Base-by-base conservation (phyloP, 2,797 vertebrate species). In the Cuniculus paca region DNA sequence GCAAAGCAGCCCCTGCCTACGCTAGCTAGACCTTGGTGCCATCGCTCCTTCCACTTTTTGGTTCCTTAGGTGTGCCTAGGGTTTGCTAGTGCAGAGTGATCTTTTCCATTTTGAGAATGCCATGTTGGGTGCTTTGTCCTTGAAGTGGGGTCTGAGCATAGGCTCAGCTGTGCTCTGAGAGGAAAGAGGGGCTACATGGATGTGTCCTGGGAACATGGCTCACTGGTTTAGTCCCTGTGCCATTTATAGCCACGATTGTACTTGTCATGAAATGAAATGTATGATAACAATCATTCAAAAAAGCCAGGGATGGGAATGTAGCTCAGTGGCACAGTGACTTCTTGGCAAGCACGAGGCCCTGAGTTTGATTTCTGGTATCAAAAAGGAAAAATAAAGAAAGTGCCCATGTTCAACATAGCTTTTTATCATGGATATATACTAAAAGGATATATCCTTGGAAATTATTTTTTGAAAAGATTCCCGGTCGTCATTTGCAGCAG, bases 401-500 rank as follows among this genome's bases (percentile, higher is more conserved):
- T 54, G 52, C 17, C 86, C 45, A 52, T 61, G 45, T 56, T 68
- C 34, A 60, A 45, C 77, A 12, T 5, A 17, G 17, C 65, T 84
- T 85, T 92, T 92, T 85, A 45, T 28, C 45, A 0, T 84, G 45
- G 45, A 50, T 31, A 12, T 50, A 75, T 77, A 63, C 39, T 82
- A 54, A 39, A 36, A 87, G 75, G 54, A 60, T 34, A 19, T 92
- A 31, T 48, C 81, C 34, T 78, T 78, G 60, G 60, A 80, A 88
- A n/a, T 97, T 91, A 70, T 36, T 74, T 95, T 95, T 85, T 65
- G 4, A 91, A 90, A 81, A 61, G 68, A 36, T 84, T 68, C n/a
- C 36, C 19, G 11, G n/a, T 54, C 52, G 20, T 36, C 36, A 56
- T 11, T 54, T 60, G 54, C 13, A 60, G 56, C 14, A 42, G 26